These are phyloP conservation scores for Aplodontia rufa DNA, from an alignment of 2,113 vertebrate species.

Conservation along the genomic window DNA sequence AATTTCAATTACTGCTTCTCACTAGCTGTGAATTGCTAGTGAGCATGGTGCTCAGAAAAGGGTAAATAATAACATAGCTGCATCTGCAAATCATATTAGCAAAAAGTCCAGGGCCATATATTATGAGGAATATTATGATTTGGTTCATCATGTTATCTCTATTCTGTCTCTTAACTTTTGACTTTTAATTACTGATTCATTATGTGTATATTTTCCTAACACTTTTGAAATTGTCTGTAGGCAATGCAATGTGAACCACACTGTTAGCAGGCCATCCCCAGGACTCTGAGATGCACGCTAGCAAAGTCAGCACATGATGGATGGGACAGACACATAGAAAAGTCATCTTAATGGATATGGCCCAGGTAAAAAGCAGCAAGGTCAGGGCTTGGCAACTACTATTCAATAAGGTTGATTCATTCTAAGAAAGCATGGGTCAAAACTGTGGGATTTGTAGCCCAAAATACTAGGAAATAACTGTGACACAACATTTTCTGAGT, in stretches of 20 bases:
- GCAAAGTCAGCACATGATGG: not conserved
- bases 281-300: not conserved
- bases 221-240: not conserved
- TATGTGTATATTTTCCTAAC: not conserved
- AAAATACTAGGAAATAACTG: not conserved
- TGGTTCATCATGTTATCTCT: not conserved
- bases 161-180: not conserved
- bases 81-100: not conserved
- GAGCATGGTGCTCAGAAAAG: not conserved
- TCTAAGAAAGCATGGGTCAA: not conserved
- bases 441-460: not conserved
- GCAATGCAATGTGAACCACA: not conserved
- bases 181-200: not conserved
- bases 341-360: not conserved
- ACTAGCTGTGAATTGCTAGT: not conserved
- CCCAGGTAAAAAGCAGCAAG: not conserved
- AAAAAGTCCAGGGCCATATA: not conserved
- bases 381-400: not conserved
- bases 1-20: constrained; percentile 28
- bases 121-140: not conserved
- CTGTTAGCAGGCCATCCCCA: not conserved
- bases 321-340: not conserved
- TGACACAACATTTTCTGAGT: not conserved
- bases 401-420: not conserved
- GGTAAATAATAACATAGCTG: not conserved